Evolutionary conservation across 2,888 invertebrate genomes (phyloP), one percentile per base, ranked within the genome.

Genomic region (Lasioglossum zephyrum): DNA sequence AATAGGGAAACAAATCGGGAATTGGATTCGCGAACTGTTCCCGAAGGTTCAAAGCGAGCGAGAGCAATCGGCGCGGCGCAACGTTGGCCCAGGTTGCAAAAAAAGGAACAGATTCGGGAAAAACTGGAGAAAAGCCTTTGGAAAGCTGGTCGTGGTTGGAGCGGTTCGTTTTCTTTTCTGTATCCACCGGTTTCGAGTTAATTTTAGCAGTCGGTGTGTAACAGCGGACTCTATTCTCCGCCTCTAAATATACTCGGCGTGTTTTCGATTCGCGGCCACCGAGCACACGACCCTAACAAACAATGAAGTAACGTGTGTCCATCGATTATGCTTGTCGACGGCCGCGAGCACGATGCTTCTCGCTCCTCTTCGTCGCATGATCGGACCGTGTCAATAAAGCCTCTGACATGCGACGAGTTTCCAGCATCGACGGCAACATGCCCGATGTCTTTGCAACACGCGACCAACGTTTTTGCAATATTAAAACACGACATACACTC

Each of bases 251-350:
- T 72, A 57, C 16, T 22, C 44, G 9, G 53, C 39, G 60, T 73
- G 60, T 63, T 82, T 82, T 75, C 83, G 74, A 70, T 75, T 44
- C 82, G 82, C 31, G 77, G 81, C n/a, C 77, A 77, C 69, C 53
- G 53, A 41, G 39, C 22, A 18, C 22, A 3, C 41, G 60, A n/a
- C 13, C 49, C 74, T 41, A 70, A 69, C 47, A 49, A 82, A 60
- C n/a, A 77, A 70, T 18, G 70, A 36, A 49, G 47, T 57, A 81
- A 77, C 41, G 49, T 26, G 4, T 6, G 73, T 22, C 18, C 31
- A 75, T 84, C 83, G 83, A 84, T 84, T 78, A 78, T 70, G 47
- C 69, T 53, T 8, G 53, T 8, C 22, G 53, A 53, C 53, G 53
- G 53, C 44, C 22, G 44, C 31, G 39, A 63, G 47, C 75, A 72